A percentile compares a stretch with the other conserved stretches of the same genome.
These are phyloP conservation scores for Pantherophis vulpinus DNA, from an alignment of 2,797 vertebrate species.

Conservation along the genomic window DNA sequence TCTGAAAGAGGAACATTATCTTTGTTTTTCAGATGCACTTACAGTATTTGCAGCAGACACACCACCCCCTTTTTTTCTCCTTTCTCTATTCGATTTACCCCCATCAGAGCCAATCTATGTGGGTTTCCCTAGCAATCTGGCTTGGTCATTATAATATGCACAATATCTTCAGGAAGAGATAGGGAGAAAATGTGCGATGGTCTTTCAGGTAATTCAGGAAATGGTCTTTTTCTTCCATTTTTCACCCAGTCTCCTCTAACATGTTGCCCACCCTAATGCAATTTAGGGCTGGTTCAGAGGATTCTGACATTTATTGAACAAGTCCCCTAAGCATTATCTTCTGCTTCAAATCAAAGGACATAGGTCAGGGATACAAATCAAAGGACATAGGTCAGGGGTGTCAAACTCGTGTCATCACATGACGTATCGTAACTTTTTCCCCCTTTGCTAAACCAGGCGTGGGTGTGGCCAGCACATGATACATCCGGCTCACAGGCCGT, in stretches of 20 bases:
- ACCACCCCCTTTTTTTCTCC: background rate
- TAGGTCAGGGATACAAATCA: background rate
- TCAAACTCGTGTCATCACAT: too few relatives aligned
- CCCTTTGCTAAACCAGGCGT: too few relatives aligned
- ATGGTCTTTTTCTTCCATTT: background rate
- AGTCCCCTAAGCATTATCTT: background rate
- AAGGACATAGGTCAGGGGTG: too few relatives aligned
- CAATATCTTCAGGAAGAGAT: background rate
- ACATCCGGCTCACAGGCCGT: too few relatives aligned
- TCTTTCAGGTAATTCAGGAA: background rate
- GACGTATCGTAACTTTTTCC: too few relatives aligned
- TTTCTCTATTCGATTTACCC: rapidly evolving
- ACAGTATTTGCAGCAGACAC: rapidly evolving
- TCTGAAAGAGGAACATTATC: background rate
- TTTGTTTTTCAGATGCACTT: background rate
- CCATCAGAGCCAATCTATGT: background rate
- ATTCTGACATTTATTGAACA: background rate
- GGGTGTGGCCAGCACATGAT: too few relatives aligned
- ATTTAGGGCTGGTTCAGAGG: background rate
- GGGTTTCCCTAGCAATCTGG: background rate
- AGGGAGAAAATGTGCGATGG: background rate
- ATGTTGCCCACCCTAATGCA: background rate
- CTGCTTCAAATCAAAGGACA: too few relatives aligned
- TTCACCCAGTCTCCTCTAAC: background rate
- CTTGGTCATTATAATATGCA: background rate